A percentile compares a stretch with the other conserved stretches of the same genome.
phyloP scores from a whole-genome alignment of 2,888 invertebrate species.

The Rhagophthalmus giganteus region DNA sequence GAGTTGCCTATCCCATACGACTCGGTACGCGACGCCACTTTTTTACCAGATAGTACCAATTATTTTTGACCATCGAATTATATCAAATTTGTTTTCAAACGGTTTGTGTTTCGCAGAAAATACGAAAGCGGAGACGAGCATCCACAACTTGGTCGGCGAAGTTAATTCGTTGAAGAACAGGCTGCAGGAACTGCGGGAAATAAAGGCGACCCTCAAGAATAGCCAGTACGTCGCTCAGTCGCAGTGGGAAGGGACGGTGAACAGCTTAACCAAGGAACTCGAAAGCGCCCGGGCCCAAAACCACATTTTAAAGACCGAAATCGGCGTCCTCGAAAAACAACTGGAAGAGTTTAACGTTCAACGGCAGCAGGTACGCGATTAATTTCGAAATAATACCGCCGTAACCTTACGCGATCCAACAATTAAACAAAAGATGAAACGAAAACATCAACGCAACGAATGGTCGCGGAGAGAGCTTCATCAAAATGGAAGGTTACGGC shows the following conservation, averaged over 20 bases:
- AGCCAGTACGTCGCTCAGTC: constrained; percentile 23
- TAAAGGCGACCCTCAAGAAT: constrained; percentile 32
- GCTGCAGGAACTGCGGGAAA: constrained; percentile 26
- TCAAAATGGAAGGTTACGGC: too few relatives aligned
- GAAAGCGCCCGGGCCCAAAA: constrained; percentile 24
- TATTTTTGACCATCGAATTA: too few relatives aligned
- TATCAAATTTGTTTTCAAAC: too few relatives aligned
- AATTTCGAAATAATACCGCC: neutral
- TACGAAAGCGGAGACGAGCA: constrained; percentile 26
- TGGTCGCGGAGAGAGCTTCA: too few relatives aligned
- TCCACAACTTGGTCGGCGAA: constrained; percentile 28
- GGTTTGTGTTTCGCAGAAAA: constrained; percentile 24
- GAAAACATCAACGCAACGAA: too few relatives aligned
- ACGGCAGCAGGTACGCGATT: constrained; percentile 19
- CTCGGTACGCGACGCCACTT: too few relatives aligned
- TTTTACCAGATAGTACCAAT: too few relatives aligned
- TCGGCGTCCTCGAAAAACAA: constrained; percentile 24
- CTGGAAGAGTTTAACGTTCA: constrained; percentile 23
- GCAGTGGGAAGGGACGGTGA: constrained; percentile 33
- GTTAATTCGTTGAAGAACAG: constrained; percentile 28
- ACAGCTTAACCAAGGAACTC: constrained; percentile 29
- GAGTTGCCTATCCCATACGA: too few relatives aligned
- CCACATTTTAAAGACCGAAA: constrained; percentile 22
- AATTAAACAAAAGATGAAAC: too few relatives aligned
- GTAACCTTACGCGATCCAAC: too few relatives aligned